Percentiles rank a stretch among this genome's conserved stretches.
phyloP scores from a whole-genome alignment of 2,888 invertebrate genomes.

The Criorhina ranunculi region DNA sequence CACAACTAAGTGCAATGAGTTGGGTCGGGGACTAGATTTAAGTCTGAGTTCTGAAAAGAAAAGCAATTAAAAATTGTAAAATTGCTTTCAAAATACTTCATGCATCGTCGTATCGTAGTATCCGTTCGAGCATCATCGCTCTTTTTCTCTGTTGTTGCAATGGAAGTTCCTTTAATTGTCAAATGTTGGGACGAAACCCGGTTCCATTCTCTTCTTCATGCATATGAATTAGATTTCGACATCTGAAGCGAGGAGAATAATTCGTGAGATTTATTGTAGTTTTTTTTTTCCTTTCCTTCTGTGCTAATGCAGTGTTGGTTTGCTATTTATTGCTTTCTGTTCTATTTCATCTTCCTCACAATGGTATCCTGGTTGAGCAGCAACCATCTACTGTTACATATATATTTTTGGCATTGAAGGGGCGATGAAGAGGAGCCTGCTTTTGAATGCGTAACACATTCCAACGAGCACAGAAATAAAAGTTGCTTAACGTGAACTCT shows the following conservation, averaged over 20 bases:
- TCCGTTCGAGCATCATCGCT: not conserved
- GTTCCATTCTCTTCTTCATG: not conserved
- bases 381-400: not conserved
- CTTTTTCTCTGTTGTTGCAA: not conserved
- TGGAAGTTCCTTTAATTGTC: conserved; percentile 33
- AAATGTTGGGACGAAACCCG: conserved; percentile 14
- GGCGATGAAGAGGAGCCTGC: not conserved
- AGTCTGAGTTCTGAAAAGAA: conserved; percentile 57
- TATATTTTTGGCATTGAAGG: not conserved
- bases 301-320: conserved; percentile 14
- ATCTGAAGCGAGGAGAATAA: not conserved
- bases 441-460: conserved; percentile 58
- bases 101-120: conserved; percentile 56
- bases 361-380: conserved; percentile 9
- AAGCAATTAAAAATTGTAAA: conserved; percentile 73
- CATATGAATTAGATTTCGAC: not conserved
- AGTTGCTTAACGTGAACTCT: conserved; percentile 41
- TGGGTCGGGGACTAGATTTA: conserved; percentile 32
- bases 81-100: conserved; percentile 69
- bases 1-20: conserved; percentile 48
- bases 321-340: conserved; percentile 19
- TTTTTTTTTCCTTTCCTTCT: not conserved
- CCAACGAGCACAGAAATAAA: conserved; percentile 37
- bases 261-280: not conserved
- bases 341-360: conserved; percentile 15